Percentiles rank a stretch among this genome's conserved stretches.
phyloP scores from a whole-genome alignment of 2,888 invertebrate genomes.

The Dicyrtoma fusca region DNA sequence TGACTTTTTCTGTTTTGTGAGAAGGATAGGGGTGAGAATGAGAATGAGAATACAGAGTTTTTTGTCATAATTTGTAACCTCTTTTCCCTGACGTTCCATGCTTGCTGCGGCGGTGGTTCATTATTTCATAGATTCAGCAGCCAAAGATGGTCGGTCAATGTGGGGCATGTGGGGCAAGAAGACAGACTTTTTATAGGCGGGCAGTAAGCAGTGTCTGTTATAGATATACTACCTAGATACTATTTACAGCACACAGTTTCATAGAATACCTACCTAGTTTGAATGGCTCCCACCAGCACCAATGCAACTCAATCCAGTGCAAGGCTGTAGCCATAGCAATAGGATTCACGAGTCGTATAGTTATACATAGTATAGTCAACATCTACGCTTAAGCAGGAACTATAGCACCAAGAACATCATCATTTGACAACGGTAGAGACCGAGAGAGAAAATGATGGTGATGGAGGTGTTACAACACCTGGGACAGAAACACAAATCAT shows the following conservation, averaged over 20 bases:
- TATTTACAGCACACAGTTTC: too few relatives aligned
- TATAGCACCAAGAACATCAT: slow-evolving; percentile 23
- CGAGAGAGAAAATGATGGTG: slow-evolving; percentile 27
- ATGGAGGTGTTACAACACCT: slow-evolving; percentile 44
- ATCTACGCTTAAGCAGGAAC: neutral
- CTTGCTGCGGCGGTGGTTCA: slow-evolving; percentile 8
- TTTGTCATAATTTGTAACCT: slow-evolving; percentile 1
- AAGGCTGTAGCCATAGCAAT: too few relatives aligned
- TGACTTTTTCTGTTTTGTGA: too few relatives aligned
- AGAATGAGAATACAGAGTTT: too few relatives aligned
- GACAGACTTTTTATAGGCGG: neutral
- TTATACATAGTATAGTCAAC: too few relatives aligned
- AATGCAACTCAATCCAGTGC: too few relatives aligned
- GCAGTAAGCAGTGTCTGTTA: too few relatives aligned
- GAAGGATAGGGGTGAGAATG: slow-evolving; percentile 5
- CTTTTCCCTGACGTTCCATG: neutral
- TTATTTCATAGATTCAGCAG: neutral
- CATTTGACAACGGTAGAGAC: slow-evolving; percentile 20
- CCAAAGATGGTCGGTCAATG: neutral
- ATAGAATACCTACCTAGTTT: too few relatives aligned
- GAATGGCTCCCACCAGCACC: too few relatives aligned
- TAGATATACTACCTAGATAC: too few relatives aligned
- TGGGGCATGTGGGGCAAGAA: slow-evolving; percentile 28
- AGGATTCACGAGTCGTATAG: too few relatives aligned
- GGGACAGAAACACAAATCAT: slow-evolving; percentile 46